Evolutionary conservation across 2,797 vertebrate genomes (phyloP), one percentile per base, ranked within the genome.

Genomic region (Argentina silus): DNA sequence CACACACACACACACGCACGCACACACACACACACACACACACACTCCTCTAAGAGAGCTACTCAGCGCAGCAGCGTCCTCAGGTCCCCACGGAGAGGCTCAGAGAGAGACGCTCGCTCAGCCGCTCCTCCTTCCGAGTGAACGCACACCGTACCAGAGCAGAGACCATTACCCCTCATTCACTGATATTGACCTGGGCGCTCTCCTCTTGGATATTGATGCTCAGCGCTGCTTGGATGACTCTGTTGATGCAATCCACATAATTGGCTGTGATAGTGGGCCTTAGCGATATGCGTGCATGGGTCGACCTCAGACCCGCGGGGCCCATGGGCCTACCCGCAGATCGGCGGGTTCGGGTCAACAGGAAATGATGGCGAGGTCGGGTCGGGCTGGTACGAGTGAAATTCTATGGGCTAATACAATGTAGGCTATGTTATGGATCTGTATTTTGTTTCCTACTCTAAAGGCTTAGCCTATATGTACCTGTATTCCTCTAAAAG

Each of bases 231-330:
- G 82, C 86, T 77, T 70, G 80, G 78, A 76, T 83, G 70, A 77
- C 72, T 78, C 73, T 56, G 79, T 83, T 89, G 85, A 90, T 74
- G 73, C 84, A 36, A 83, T 83, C 67, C 72, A 50, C 76, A 79
- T 87, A 88, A 89, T 88, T 85, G 85, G 77, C 73, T 73, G 53
- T 78, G 81, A 87, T 88, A 70, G 87, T 67, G 69, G 69, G 73
- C 62, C 69, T 77, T 36, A 36, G 27, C 4, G 27, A 36, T 36
- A 4, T 36, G 27, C 27, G 27, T 36, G 72, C 3, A 75, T 65
- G 79, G 77, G 70, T 82, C 78, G 67, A 61, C 27, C 27, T 4
- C 27, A 36, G 27, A 1, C 27, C 27, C 57, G 56, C 21, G 61
- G 79, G 81, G 74, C 70, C 68, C 75, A 47, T 70, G 50, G 21